Evolutionary conservation across 2,888 invertebrate species (phyloP), one percentile per base, ranked within the genome.

Genomic region (Phania funesta): DNA sequence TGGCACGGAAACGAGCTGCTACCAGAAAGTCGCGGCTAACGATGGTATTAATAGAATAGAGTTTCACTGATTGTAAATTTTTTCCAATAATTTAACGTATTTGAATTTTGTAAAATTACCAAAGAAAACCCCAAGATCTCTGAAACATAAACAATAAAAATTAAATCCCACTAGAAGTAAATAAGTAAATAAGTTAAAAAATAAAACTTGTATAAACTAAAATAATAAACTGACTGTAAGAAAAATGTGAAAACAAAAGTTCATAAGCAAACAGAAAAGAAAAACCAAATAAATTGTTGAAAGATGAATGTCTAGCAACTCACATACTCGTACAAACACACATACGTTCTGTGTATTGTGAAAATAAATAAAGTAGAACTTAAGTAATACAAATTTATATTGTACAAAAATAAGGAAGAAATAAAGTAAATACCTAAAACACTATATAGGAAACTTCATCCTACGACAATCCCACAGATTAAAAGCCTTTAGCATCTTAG

Each of bases 391-490:
- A 52, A 48, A 77, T 44, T 9, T 46, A 32, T 38, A 71, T 56
- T 50, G 46, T 24, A 44, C 41, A 44, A 24, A 52, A 56, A 41
- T 74, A 70, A 46, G 35, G 29, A 41, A 56, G 65, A 52, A 52
- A 22, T 0, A 52, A 22, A 35, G 38, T 16, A 24, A 46, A 71
- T 9, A 26, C 24, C 32, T 16, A 20, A 60, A 20, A 71, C 41
- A 73, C 32, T 62, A 74, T 58, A 79, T 56, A 60, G 52, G 70
- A 65, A 68, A 71, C 60, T 54, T 79, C 74, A 77, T 79, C 77
- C 85, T 85, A 87, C 86, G 89, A 89, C 89, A 89, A 89, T 89
- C 89, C 89, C 89, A 89, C 89, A 89, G 90, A 88, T 86, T 84
- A 87, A 83, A 85, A 89, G 89, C 90, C 90, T 88, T 89, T 76